Base-by-base conservation (phyloP, 2,113 vertebrate genomes). In the Heloderma charlesbogerti region DNA sequence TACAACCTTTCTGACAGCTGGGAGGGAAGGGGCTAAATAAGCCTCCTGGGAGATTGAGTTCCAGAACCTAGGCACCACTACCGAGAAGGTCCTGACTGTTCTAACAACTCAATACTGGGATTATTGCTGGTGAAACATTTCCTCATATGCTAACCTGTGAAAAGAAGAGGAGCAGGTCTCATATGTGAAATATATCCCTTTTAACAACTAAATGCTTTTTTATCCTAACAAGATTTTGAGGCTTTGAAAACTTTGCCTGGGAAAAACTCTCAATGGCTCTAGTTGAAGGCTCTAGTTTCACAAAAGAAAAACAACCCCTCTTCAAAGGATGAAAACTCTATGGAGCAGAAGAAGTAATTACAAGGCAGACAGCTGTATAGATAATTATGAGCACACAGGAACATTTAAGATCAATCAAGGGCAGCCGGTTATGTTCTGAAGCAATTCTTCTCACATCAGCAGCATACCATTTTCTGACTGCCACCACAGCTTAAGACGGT, bases 401-500 rank as follows among this genome's bases (percentile, higher is more conserved):
- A 87, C 60, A 85, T 86, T 87, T 89, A 91, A 95, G 29, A 94
- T 91, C 93, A 94, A 93, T 89, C 79, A n/a, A 89, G 60, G 48
- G 83, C 81, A 86, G 82, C 63, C 66, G 85, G 37, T 77, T 92
- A 74, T 75, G 82, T 27, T 84, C 18, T 45, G 51, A 10, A 43
- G 71, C 89, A 93, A 90, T 12, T 87, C 67, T 90, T 92, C 91
- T 90, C 43, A 78, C 74, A 86, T 54, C 86, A 96, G 84, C 37
- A 10, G 72, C 97, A 78, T 96, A 99, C 99, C 99, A 69, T 98
- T 99, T 98, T 99, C 99, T 0, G 99, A 99, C 93, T 99, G 99
- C 99, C 99, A 99, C 99, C 99, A 99, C 78, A 99, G 98, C 97
- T 99, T 99, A 74, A 99, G 98, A 86, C 99, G 98, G 95, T 99